Evolutionary conservation across 2,113 vertebrate genomes (phyloP), one percentile per base, ranked within the genome.

Genomic region (Tenrec ecaudatus): DNA sequence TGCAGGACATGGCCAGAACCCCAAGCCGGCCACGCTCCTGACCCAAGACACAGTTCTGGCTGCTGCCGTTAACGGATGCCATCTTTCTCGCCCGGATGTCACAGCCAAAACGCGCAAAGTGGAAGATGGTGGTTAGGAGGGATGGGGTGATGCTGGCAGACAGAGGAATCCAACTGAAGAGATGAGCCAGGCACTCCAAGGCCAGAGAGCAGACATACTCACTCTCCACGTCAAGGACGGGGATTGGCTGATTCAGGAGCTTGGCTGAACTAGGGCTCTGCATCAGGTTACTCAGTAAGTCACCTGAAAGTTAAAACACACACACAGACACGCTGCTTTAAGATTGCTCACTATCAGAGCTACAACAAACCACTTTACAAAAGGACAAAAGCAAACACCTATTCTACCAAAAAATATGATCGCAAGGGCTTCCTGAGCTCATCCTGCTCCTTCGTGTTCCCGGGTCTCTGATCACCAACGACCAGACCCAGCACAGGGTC

Each of bases 81-180:
- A 98, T 96, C 92, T 99, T 99, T 94, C 98, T 97, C 16, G 90
- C 97, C 3, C 98, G 98, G 38, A 98, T 97, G 95, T 99, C 99
- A 73, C 99, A 99, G 96, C 99, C 99, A 27, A 99, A 99, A 94
- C 99, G 99, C 14, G 99, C 99, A 71, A 99, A 99, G 96, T 99
- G 99, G 96, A 99, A 99, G 97, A 99, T 99, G 96, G 99, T 99
- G 95, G 99, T 99, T 85, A 99, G 98, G 95, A 99, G 99, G 27
- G 99, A 99, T 0, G 99, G 99, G 73, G 99, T 99, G 98, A 99
- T 99, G 96, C 99, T 99, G 14, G 99, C 98, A 79, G 99, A 99
- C 79, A 99, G 96, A 16, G 99, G 99, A 97, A 99, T 99, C 99
- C 99, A 99, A 98, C 99, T 99, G 98, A 99, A 99, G 94, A 99